Evolutionary conservation across 37 sponge, comb jelly and placozoan species (phyloP).

Genomic region (Crambe crambe): DNA sequence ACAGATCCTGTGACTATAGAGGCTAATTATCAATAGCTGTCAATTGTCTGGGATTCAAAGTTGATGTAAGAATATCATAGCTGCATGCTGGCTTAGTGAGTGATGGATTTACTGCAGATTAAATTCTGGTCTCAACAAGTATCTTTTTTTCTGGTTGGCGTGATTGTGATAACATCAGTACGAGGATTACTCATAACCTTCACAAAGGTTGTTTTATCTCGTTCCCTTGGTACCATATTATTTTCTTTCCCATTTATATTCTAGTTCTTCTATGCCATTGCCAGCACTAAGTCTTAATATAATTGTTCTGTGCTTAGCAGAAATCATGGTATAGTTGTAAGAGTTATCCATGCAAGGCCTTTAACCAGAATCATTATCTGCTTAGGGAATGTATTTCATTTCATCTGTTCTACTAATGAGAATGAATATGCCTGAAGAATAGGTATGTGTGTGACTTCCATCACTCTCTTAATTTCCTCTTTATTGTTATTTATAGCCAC

Average conservation of each 20-base stretch:
- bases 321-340: slow-evolving; percentile 83
- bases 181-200: slow-evolving; percentile 93
- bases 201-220: slow-evolving; percentile 71
- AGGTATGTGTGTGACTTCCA: slow-evolving; percentile 1
- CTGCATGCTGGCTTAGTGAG: too few species aligned
- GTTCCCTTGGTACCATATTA: too few species aligned
- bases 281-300: slow-evolving; percentile 92
- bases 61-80: too few species aligned
- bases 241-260: not conserved
- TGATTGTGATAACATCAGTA: slow-evolving; percentile 65
- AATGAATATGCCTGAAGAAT: slow-evolving; percentile 83
- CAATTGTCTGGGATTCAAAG: too few species aligned
- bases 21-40: too few species aligned
- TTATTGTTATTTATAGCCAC: too few species aligned
- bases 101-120: too few species aligned
- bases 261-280: slow-evolving; percentile 96
- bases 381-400: slow-evolving; percentile 97
- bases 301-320: slow-evolving; percentile 95
- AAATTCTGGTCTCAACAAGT: slow-evolving; percentile 95
- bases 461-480: too few species aligned
- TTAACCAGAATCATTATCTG: not conserved
- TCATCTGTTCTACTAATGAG: slow-evolving; percentile 98
- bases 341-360: not conserved
- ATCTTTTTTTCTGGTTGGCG: slow-evolving; percentile 69
- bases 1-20: too few species aligned